Conservation (phyloP, 2,888 invertebrate genomes). For the Amphipyra tragopoginis region DNA sequence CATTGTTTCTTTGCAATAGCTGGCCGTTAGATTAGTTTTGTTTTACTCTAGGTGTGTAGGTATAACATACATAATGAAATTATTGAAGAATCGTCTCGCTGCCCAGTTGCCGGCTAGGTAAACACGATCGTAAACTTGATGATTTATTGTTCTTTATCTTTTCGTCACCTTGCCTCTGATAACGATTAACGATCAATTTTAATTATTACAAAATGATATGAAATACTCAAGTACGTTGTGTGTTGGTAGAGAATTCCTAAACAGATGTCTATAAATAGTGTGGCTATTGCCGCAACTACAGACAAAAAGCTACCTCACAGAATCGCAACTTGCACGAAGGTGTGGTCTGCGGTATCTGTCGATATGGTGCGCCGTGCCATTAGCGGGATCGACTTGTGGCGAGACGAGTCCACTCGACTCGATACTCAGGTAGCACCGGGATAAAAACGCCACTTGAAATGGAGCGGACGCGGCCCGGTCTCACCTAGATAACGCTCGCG, state of each 20-base stretch:
- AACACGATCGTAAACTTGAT: slow-evolving; percentile 72
- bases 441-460: slow-evolving; percentile 88
- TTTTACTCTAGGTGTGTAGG: slow-evolving; percentile 24
- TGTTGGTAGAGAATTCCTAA: slow-evolving; percentile 49
- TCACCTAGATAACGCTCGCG: slow-evolving; percentile 83
- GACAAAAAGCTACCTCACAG: slow-evolving; percentile 61
- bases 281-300: slow-evolving; percentile 46
- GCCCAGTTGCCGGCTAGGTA: slow-evolving; percentile 39
- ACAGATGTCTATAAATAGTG: slow-evolving; percentile 58
- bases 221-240: slow-evolving; percentile 42
- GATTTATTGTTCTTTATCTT: slow-evolving; percentile 74
- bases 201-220: slow-evolving; percentile 64
- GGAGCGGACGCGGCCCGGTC: slow-evolving; percentile 80
- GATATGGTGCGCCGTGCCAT: slow-evolving; percentile 69
- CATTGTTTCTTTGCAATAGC: slow-evolving; percentile 45
- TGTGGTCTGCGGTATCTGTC: slow-evolving; percentile 66
- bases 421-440: slow-evolving; percentile 84
- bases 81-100: slow-evolving; percentile 25
- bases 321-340: slow-evolving; percentile 66
- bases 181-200: slow-evolving; percentile 60
- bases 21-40: slow-evolving; percentile 34
- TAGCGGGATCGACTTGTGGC: slow-evolving; percentile 74
- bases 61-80: slow-evolving; percentile 39
- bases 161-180: slow-evolving; percentile 66
- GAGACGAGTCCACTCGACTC: slow-evolving; percentile 66